Evolutionary conservation across 1,140 invertebrate genomes (phyloP).

Genomic region (Oryzaephilus surinamensis): DNA sequence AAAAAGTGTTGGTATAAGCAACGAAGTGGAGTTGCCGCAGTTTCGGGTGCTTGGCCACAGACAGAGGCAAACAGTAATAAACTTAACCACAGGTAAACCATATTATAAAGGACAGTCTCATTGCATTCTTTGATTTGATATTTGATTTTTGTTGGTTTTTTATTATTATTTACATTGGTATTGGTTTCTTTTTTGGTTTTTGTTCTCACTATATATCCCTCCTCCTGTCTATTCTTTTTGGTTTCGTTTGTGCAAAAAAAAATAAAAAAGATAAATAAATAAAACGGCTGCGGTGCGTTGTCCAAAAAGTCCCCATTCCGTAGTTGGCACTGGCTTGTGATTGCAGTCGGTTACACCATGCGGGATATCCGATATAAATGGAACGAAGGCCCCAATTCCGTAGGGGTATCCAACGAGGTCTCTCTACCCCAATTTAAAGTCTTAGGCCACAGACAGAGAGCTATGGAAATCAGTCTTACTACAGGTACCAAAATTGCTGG

Average conservation of each 20-base stretch:
- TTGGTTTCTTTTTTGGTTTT: not conserved
- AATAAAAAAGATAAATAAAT: too few relatives aligned
- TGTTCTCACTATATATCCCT: not conserved
- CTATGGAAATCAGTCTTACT: constrained; percentile 84
- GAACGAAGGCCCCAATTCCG: constrained; percentile 85
- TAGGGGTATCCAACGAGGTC: constrained; percentile 84
- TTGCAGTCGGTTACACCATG: constrained; percentile 93
- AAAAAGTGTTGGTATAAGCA: constrained; percentile 82
- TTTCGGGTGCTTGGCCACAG: constrained; percentile 89
- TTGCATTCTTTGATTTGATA: constrained; percentile 8
- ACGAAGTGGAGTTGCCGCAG: constrained; percentile 86
- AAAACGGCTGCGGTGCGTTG: constrained; percentile 23
- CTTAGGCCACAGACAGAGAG: constrained; percentile 76
- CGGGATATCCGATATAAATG: constrained; percentile 92
- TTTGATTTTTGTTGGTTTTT: constrained; percentile 6
- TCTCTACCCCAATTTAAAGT: constrained; percentile 92
- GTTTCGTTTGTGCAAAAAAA: too few relatives aligned
- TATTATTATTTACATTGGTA: not conserved
- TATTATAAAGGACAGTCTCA: constrained; percentile 1
- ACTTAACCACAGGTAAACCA: constrained; percentile 87
- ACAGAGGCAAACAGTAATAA: constrained; percentile 83
- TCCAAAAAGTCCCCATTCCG: constrained; percentile 4
- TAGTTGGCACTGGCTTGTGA: constrained; percentile 36
- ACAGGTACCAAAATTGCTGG: constrained; percentile 61
- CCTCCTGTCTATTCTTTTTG: constrained; percentile 10